phyloP scores from a whole-genome alignment of 1,140 invertebrate genomes.

The Charaxes varanes region DNA sequence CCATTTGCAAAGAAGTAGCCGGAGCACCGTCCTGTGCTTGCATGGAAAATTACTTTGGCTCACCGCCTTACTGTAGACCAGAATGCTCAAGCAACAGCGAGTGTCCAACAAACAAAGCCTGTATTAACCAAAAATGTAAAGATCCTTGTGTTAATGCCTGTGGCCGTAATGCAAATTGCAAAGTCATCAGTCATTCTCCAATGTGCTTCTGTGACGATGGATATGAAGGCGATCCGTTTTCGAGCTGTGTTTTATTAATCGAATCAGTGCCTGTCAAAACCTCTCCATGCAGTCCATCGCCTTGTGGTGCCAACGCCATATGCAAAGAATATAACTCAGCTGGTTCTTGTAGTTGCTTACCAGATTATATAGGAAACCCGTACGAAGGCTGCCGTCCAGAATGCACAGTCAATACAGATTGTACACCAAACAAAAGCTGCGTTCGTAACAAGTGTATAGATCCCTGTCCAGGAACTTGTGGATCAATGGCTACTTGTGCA shows the following conservation, averaged over 20 bases:
- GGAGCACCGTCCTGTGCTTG: slow-evolving; percentile 80
- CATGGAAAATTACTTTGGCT: slow-evolving; percentile 78
- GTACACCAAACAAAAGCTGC: slow-evolving; percentile 80
- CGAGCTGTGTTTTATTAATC: slow-evolving; percentile 54
- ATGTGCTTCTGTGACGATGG: slow-evolving; percentile 78
- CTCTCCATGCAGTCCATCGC: slow-evolving; percentile 79
- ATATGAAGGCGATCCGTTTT: slow-evolving; percentile 79
- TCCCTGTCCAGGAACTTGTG: slow-evolving; percentile 83
- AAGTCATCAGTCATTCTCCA: slow-evolving; percentile 79
- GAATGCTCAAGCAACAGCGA: slow-evolving; percentile 84
- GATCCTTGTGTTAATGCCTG: slow-evolving; percentile 84
- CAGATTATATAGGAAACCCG: slow-evolving; percentile 81
- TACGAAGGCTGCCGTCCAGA: slow-evolving; percentile 83
- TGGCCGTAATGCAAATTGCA: slow-evolving; percentile 80
- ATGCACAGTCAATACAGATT: slow-evolving; percentile 80
- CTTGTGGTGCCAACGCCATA: slow-evolving; percentile 80
- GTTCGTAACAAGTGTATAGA: slow-evolving; percentile 82
- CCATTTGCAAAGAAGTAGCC: slow-evolving; percentile 78
- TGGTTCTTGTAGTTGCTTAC: slow-evolving; percentile 79
- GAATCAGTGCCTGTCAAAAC: slow-evolving; percentile 32
- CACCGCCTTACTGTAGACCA: slow-evolving; percentile 82
- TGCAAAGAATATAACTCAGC: slow-evolving; percentile 79
- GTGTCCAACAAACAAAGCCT: slow-evolving; percentile 82
- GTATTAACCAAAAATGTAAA: slow-evolving; percentile 82
- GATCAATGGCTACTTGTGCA: slow-evolving; percentile 81